Conservation (phyloP, 2,888 invertebrate species). For the Dyspetes luteomarginatus region DNA sequence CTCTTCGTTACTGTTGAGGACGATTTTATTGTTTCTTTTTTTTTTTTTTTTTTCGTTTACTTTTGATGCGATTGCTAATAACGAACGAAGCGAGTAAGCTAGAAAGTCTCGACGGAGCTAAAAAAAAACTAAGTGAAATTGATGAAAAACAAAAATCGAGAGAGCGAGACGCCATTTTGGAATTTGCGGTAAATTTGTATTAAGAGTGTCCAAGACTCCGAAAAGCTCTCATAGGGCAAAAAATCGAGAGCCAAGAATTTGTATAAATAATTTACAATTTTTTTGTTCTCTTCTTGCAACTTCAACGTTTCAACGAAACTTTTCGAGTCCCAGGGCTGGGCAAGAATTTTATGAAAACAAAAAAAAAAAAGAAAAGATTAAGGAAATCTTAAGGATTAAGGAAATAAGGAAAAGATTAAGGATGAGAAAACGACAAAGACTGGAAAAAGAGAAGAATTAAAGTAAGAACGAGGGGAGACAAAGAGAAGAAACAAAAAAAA, state of each 20-base stretch:
- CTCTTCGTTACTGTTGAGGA: conserved; percentile 2
- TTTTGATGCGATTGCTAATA: conserved; percentile 63
- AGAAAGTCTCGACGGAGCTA: conserved; percentile 25
- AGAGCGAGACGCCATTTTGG: conserved; percentile 10
- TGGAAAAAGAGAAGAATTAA: not conserved
- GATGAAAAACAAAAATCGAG: conserved; percentile 26
- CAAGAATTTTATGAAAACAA: not conserved
- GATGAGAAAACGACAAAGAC: conserved; percentile 9
- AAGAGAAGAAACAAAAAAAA: conserved; percentile 11
- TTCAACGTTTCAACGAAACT: not conserved
- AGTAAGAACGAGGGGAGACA: not conserved
- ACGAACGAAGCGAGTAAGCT: conserved; percentile 19
- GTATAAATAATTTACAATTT: conserved; percentile 23
- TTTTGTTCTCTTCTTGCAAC: conserved; percentile 12
- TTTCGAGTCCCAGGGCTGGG: not conserved
- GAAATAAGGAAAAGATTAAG: conserved; percentile 4
- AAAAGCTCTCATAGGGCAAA: conserved; percentile 6
- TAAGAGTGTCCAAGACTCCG: not conserved
- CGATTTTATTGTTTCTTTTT: conserved; percentile 7
- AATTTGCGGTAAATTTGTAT: conserved; percentile 27
- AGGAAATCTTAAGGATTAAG: not conserved
- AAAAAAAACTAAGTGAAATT: not conserved
- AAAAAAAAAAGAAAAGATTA: not conserved
- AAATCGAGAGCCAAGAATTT: not conserved
- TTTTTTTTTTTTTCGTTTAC: conserved; percentile 8